A percentile compares a stretch with the other conserved stretches of the same genome.
phyloP scores from a whole-genome alignment of 2,888 invertebrate genomes.

The Terebella lapidaria region DNA sequence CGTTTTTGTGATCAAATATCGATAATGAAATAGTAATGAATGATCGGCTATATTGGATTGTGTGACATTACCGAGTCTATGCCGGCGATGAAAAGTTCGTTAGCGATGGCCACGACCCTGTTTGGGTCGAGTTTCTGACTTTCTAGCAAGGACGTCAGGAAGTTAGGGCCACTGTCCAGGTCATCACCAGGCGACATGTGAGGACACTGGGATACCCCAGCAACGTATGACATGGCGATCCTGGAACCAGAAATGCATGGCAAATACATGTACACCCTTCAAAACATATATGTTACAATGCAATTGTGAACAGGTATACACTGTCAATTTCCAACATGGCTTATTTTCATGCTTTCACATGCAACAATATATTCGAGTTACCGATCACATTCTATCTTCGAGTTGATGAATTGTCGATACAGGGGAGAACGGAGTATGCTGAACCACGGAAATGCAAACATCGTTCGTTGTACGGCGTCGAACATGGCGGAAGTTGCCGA shows the following conservation, averaged over 20 bases:
- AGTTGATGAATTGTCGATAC: constrained; percentile 28
- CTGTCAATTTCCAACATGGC: no score
- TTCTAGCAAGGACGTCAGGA: constrained; percentile 14
- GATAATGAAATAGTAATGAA: no score
- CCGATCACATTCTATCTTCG: constrained; percentile 21
- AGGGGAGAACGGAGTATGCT: constrained; percentile 29
- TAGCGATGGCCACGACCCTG: constrained; percentile 11
- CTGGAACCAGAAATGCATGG: not conserved
- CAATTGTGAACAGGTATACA: no score
- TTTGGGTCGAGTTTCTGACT: constrained; percentile 6
- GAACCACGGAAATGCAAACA: constrained; percentile 42
- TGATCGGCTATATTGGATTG: no score
- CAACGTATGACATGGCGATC: no score
- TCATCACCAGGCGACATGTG: not conserved
- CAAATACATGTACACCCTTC: no score
- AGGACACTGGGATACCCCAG: no score
- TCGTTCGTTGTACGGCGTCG: constrained; percentile 40
- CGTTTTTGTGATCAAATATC: no score
- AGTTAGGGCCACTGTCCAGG: constrained; percentile 7
- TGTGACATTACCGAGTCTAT: constrained; percentile 26
- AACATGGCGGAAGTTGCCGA: constrained; percentile 38
- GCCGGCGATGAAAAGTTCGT: constrained; percentile 24
- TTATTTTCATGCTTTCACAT: no score
- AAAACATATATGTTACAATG: not conserved
- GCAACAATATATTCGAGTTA: no score